Percentiles rank a stretch among this genome's conserved stretches.
Conservation (phyloP, 2,797 vertebrate species). For the Melanotaenia trifasciata region DNA sequence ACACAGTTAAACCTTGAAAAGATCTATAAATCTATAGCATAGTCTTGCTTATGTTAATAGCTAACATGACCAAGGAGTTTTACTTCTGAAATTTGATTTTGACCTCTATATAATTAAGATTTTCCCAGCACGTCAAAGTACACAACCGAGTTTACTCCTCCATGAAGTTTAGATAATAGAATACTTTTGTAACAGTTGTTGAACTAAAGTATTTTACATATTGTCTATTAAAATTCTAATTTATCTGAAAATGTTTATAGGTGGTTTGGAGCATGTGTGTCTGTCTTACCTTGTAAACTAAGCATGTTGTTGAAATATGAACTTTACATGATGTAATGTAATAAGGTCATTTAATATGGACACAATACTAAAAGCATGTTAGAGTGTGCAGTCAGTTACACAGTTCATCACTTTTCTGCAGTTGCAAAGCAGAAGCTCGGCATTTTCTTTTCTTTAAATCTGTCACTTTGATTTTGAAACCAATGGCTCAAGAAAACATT, state of each 20-base stretch:
- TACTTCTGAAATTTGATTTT: slow-evolving; percentile 39
- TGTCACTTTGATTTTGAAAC: slow-evolving; percentile 73
- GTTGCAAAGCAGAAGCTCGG: slow-evolving; percentile 37
- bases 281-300: slow-evolving; percentile 50
- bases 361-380: slow-evolving; percentile 60
- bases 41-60: slow-evolving; percentile 27
- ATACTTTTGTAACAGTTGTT: slow-evolving; percentile 48
- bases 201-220: slow-evolving; percentile 44
- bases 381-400: slow-evolving; percentile 34
- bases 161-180: slow-evolving; percentile 44
- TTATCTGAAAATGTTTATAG: slow-evolving; percentile 33
- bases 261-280: slow-evolving; percentile 42
- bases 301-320: slow-evolving; percentile 70
- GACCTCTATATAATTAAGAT: slow-evolving; percentile 18
- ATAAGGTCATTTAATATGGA: slow-evolving; percentile 53
- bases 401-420: slow-evolving; percentile 31
- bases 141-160: slow-evolving; percentile 13
- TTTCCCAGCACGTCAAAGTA: slow-evolving; percentile 21
- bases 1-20: background rate
- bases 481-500: slow-evolving; percentile 58
- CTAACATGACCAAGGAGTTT: slow-evolving; percentile 41
- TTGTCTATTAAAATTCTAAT: slow-evolving; percentile 17
- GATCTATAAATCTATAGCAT: background rate
- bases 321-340: slow-evolving; percentile 45
- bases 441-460: slow-evolving; percentile 22